Base-by-base conservation (phyloP, 2,888 invertebrate genomes). In the Pyrochroa serraticornis region DNA sequence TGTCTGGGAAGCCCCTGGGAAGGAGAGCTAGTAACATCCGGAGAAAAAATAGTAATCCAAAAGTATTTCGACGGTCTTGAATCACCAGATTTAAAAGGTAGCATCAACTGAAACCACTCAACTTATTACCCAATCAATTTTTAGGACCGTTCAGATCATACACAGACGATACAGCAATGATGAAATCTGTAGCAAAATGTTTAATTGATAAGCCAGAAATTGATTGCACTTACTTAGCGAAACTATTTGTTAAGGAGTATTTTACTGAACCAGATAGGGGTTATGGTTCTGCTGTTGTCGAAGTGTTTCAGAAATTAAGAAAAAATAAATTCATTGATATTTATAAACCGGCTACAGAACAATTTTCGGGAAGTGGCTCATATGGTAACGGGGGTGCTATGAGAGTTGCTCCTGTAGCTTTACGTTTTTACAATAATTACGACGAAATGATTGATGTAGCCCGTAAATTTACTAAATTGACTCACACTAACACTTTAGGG, bases 311-410 rank as follows among this genome's bases (percentile, higher is more conserved):
- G 31, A 84, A 84, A 66, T 75, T 87, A 46, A 77, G 80, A 58
- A 79, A 78, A 45, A 78, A 75, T 36, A 82, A 85, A 65, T 86
- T 82, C 73, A 75, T 79, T 34, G 83, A 90, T 75, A 78, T 87
- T 1, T 84, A 82, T 67, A 77, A 77, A 45, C 89, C 91, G 30
- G 90, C 89, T 1, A 80, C 73, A 44, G 81, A 84, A 65, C 88
- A 89, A 72, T 90, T 89, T 74, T 75, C 81, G 66, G 89, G 90
- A 1, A 66, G 70, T 37, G 91, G 91, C 0, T 90, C 90, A 1
- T 89, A 82, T 77, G 91, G 91, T n/a, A 91, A 91, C 77, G 91
- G 91, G 1, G 89, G 87, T 39, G 89, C 89, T 0, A 91, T 91
- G 90, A 80, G 91, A 67, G 80, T 89, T 22, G 79, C 87, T 13